Evolutionary conservation across 1,140 invertebrate species (phyloP).

Genomic region (Andricus grossulariae): DNA sequence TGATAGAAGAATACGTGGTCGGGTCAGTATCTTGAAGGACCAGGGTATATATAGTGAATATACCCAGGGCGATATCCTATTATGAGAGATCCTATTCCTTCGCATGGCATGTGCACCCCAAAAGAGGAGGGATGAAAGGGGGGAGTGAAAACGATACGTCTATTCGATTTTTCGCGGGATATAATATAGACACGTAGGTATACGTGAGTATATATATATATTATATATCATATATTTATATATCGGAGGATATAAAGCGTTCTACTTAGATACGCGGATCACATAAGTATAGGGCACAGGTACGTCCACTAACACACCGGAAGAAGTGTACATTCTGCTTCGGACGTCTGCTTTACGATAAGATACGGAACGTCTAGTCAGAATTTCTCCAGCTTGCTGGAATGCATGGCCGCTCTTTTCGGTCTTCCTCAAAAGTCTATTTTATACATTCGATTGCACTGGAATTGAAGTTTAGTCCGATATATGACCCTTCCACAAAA

Average conservation of each 20-base stretch:
- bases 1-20: not conserved
- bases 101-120: slow-evolving; percentile 45
- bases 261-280: slow-evolving; percentile 60
- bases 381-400: slow-evolving; percentile 59
- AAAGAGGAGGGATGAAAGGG: slow-evolving; percentile 49
- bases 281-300: slow-evolving; percentile 65
- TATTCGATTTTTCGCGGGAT: slow-evolving; percentile 67
- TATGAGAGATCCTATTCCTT: slow-evolving; percentile 52
- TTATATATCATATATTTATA: slow-evolving; percentile 53
- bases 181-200: slow-evolving; percentile 67
- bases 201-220: slow-evolving; percentile 38
- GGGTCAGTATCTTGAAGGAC: not conserved
- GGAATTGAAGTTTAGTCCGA: not conserved
- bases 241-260: slow-evolving; percentile 62
- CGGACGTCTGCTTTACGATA: slow-evolving; percentile 66
- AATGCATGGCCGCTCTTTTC: slow-evolving; percentile 54
- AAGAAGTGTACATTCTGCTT: slow-evolving; percentile 62
- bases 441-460: slow-evolving; percentile 4
- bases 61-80: slow-evolving; percentile 43
- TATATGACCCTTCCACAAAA: no score
- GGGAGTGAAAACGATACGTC: slow-evolving; percentile 49
- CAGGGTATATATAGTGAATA: not conserved
- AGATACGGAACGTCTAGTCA: slow-evolving; percentile 59
- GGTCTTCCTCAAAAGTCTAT: slow-evolving; percentile 46
- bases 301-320: slow-evolving; percentile 39